Evolutionary conservation across 2,888 invertebrate genomes (phyloP).

Genomic region (Nasonovia ribisnigri): DNA sequence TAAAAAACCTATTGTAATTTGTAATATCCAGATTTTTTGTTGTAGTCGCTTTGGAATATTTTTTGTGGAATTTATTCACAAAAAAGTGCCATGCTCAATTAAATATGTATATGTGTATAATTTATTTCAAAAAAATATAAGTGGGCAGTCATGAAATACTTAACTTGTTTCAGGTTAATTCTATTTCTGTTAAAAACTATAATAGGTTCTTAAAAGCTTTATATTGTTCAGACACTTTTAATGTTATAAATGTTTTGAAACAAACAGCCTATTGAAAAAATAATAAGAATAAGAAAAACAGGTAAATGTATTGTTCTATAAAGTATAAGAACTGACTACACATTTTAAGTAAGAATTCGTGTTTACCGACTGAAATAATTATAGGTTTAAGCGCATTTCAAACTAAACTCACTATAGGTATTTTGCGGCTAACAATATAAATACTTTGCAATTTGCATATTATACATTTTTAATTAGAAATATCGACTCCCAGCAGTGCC

Average conservation of each 20-base stretch:
- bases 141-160: background rate
- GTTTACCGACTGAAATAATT: background rate
- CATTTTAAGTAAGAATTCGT: conserved; percentile 26
- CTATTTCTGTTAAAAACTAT: background rate
- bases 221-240: conserved; percentile 3
- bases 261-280: conserved; percentile 3
- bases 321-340: background rate
- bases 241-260: conserved; percentile 10
- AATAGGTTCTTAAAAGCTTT: conserved; percentile 35
- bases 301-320: conserved; percentile 18
- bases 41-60: background rate
- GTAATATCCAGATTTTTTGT: background rate
- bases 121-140: background rate
- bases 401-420: background rate
- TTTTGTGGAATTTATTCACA: background rate
- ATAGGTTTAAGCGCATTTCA: background rate
- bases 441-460: background rate
- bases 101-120: background rate
- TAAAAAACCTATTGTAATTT: background rate
- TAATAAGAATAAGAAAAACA: background rate
- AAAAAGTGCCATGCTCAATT: background rate
- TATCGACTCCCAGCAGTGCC: background rate
- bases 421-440: background rate
- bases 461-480: background rate
- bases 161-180: background rate